Base-by-base conservation (phyloP, 2,113 vertebrate genomes). In the Albula goreensis region DNA sequence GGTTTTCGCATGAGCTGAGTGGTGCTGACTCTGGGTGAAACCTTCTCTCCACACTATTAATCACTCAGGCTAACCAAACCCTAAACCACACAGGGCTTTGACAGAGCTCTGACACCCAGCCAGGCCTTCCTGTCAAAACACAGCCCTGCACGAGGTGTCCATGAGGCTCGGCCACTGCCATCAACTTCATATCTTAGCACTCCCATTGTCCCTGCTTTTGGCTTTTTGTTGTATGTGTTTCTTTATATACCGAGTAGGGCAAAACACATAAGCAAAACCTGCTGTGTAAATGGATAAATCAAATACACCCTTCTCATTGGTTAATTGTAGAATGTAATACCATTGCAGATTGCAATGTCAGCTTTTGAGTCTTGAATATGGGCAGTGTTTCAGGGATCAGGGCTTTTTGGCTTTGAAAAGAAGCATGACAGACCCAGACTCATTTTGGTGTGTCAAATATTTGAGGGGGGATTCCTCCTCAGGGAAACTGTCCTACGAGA, bases 31-130 rank as follows among this genome's bases (percentile, higher is more conserved):
- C 6, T 57, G 25, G 41, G 81, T 4, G 80, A 50, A 57, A 25
- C 9, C 8, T 7, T 0, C 17, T 4, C 66, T 80, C 74, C 22
- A 53, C 48, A 4, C 81, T 2, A 5, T 31, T 57, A 82, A 79
- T 79, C 78, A 79, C 41, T 12, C 41, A 50, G 78, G 11, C 81
- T 53, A 60, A 82, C 81, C 22, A 56, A 25, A 52, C 49, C 49
- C 51, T n/a, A 81, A 81, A 81, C 80, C 50, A 9, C 80, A 52
- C 51, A 19, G 50, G n/a, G 80, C 50, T 81, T 52, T 81, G 80
- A 81, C 80, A 51, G 51, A 51, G 80, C 50, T 25, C 50, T 82
- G 53, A 82, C n/a, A 51, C 52, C n/a, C 51, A 31, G 53, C 51
- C 52, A 31, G 51, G 13, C 25, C 2, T 57, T 60, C 81, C 52